Base-by-base conservation (phyloP, 2,888 invertebrate genomes). In the Caenorhabditis zanzibari region DNA sequence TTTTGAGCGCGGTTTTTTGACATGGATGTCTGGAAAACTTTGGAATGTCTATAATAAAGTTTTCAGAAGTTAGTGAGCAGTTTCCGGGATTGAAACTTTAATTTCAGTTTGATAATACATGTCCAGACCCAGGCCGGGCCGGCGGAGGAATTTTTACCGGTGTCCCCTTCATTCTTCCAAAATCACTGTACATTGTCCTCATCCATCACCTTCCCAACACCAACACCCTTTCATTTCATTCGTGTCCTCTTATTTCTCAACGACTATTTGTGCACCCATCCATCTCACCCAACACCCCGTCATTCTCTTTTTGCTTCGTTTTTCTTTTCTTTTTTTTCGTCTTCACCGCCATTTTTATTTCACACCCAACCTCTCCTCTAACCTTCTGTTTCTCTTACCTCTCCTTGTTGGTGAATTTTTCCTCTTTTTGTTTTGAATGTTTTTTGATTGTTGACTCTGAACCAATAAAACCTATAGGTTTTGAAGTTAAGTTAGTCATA, bases 401-500 rank as follows among this genome's bases (percentile, higher is more conserved):
- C 52, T 35, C 61, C 22, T 41, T 56, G 32, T 66, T 24, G 19
- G 7, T 19, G 16, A n/a, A 26, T n/a, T 66, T 32, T 14, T 24
- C n/a, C 49, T 32, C 63, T 38, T 38, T 38, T 10, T 26, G 61
- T 24, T 47, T 10, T 49, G 5, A n/a, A 24, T 54, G 56, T 49
- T 64, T 49, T 41, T 64, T 74, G 32, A 47, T 64, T 44, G 19
- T 44, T 74, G 61, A 35, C 24, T 52, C 19, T 28, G 32, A n/a
- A 58, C 41, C n/a, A 44, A 44, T 19, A 32, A 32, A 19, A 52
- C 16, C 26, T 56, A 24, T 22, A 38, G n/a, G 38, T 38, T 41
- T 56, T 56, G 54, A 69, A 56, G n/a, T 22, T 22, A 54, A 24
- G 24, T 73, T 73, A 73, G 73, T 73, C 73, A 73, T 73, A 41